Conservation (phyloP, 2,888 invertebrate genomes). For the Dynastes hyllus region DNA sequence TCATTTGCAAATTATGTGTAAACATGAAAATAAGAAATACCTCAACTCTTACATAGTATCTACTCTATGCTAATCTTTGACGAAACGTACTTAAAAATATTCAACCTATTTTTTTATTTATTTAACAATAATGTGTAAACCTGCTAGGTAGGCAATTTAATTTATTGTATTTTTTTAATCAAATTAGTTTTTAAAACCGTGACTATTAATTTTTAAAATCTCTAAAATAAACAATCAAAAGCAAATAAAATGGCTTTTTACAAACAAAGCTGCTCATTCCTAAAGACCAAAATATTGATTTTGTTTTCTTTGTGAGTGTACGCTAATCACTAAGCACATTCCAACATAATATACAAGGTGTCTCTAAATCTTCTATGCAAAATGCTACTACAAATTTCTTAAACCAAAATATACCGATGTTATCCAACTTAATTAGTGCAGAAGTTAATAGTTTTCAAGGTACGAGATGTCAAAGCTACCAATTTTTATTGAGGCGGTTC, state of each 20-base stretch:
- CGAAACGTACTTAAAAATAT: not conserved
- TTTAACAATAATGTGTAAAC: not conserved
- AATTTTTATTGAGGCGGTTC: no score
- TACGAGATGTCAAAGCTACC: no score
- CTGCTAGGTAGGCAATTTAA: not conserved
- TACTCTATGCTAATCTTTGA: slow-evolving; percentile 18
- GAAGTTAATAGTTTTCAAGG: no score
- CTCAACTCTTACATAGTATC: slow-evolving; percentile 22
- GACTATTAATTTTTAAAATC: slow-evolving; percentile 1
- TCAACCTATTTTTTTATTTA: not conserved
- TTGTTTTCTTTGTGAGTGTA: no score
- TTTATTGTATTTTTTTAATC: slow-evolving; percentile 19
- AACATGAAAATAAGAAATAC: slow-evolving; percentile 23
- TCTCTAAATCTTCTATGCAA: no score
- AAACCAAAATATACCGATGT: no score
- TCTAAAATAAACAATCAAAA: slow-evolving; percentile 10
- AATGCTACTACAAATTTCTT: no score
- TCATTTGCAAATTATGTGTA: slow-evolving; percentile 27
- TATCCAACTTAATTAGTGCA: no score
- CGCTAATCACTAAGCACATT: no score
- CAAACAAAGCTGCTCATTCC: no score
- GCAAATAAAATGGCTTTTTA: not conserved
- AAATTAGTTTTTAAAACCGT: not conserved
- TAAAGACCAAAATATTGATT: no score
- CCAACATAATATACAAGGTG: no score